Evolutionary conservation across 2,113 vertebrate species (phyloP).

Genomic region (Dromaius novaehollandiae): DNA sequence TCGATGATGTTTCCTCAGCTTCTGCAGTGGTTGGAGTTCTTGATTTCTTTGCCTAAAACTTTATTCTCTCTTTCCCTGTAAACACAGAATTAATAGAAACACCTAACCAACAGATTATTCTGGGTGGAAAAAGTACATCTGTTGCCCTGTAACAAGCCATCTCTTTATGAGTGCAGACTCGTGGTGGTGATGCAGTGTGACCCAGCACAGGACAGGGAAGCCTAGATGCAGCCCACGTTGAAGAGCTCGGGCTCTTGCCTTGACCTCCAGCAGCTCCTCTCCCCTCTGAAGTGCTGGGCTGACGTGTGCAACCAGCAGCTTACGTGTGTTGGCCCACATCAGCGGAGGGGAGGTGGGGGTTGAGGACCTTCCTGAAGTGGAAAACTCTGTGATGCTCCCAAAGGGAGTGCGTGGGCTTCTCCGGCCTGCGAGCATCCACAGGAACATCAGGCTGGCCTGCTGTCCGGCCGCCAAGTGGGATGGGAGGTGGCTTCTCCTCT

Average conservation of each 20-base stretch:
- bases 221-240: too few relatives aligned
- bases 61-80: background rate
- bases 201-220: background rate
- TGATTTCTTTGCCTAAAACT: background rate
- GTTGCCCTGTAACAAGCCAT: background rate
- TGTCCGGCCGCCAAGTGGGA: background rate
- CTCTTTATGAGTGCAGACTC: accelerated
- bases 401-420: background rate
- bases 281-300: background rate
- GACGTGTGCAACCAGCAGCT: too few relatives aligned
- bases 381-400: background rate
- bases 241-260: too few relatives aligned
- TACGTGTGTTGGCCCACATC: too few relatives aligned
- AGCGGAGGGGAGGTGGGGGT: background rate
- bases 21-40: background rate
- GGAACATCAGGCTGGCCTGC: background rate
- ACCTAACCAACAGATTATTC: background rate
- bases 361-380: background rate
- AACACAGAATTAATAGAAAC: background rate
- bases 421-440: background rate
- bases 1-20: accelerated
- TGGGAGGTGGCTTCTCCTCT: background rate
- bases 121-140: background rate
- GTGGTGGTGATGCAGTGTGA: background rate
- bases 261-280: background rate